These are phyloP conservation scores for Parelbella ahira DNA, from an alignment of 2,888 invertebrate genomes.

Conservation along the genomic window DNA sequence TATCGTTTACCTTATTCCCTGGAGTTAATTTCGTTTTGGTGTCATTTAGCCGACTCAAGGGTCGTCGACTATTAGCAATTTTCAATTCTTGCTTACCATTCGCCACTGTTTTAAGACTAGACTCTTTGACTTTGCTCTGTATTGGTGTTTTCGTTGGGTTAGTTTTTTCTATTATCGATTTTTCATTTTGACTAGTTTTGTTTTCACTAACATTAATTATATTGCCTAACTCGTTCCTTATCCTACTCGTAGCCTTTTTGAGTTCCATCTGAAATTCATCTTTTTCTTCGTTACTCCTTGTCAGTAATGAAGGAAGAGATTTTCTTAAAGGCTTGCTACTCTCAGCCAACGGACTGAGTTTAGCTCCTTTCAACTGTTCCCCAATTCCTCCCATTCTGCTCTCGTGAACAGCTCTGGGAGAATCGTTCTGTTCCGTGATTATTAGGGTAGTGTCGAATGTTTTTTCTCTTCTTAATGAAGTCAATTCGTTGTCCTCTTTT, in stretches of 20 bases:
- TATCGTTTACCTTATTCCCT: slow-evolving; percentile 38
- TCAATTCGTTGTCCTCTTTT: slow-evolving; percentile 59
- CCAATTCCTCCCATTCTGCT: slow-evolving; percentile 56
- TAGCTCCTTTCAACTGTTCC: slow-evolving; percentile 54
- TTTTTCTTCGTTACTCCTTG: slow-evolving; percentile 75
- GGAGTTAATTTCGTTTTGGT: slow-evolving; percentile 47
- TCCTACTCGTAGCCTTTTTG: slow-evolving; percentile 74
- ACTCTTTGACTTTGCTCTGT: slow-evolving; percentile 72
- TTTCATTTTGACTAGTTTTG: slow-evolving; percentile 72
- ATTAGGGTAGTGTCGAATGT: slow-evolving; percentile 71
- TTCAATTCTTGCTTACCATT: slow-evolving; percentile 45
- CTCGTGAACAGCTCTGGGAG: slow-evolving; percentile 56
- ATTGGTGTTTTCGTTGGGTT: slow-evolving; percentile 67
- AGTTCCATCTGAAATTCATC: slow-evolving; percentile 78
- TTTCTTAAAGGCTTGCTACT: slow-evolving; percentile 69
- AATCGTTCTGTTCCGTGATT: slow-evolving; percentile 54
- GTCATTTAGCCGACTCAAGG: slow-evolving; percentile 55
- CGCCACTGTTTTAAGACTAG: slow-evolving; percentile 60
- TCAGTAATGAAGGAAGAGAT: slow-evolving; percentile 78
- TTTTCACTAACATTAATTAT: slow-evolving; percentile 69
- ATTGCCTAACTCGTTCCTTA: slow-evolving; percentile 71
- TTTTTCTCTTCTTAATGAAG: slow-evolving; percentile 69
- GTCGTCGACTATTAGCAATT: slow-evolving; percentile 44
- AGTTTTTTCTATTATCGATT: slow-evolving; percentile 53
- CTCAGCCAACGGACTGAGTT: slow-evolving; percentile 52